Percentiles rank a stretch among this genome's conserved stretches.
Conservation (phyloP, 2,113 vertebrate species). For the Poecilia latipinna region DNA sequence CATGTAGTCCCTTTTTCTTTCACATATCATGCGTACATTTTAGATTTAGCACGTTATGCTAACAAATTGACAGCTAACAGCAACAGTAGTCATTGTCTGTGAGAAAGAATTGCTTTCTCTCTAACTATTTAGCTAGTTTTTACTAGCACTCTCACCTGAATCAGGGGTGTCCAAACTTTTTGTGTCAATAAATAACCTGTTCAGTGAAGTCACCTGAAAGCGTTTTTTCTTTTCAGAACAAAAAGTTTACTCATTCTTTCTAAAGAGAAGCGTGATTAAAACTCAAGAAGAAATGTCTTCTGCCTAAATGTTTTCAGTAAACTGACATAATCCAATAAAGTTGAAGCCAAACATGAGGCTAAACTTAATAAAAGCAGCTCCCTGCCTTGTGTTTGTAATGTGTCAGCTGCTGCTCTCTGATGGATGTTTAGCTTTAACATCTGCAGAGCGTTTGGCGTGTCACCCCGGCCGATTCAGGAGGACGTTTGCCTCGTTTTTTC, state of each 20-base stretch:
- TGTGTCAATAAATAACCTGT: too few relatives aligned
- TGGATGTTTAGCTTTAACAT: slow-evolving; percentile 73
- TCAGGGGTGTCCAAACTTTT: too few relatives aligned
- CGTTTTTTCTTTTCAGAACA: not conserved
- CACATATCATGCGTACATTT: too few relatives aligned
- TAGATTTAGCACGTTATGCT: too few relatives aligned
- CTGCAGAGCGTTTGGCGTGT: slow-evolving; percentile 80
- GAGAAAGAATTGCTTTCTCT: not conserved
- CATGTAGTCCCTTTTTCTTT: too few relatives aligned
- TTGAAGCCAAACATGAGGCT: slow-evolving; percentile 1
- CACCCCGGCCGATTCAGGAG: slow-evolving; percentile 68
- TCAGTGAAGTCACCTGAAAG: not conserved
- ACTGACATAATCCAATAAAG: slow-evolving; percentile 13
- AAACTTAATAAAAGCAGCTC: slow-evolving; percentile 22
- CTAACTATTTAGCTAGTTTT: not conserved
- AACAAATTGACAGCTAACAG: too few relatives aligned
- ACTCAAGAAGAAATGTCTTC: not conserved
- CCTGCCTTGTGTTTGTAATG: slow-evolving; percentile 40
- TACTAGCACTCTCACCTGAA: not conserved
- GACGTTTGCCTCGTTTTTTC: slow-evolving; percentile 20
- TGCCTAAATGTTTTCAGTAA: slow-evolving; percentile 12
- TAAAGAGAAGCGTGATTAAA: not conserved
- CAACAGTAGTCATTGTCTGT: too few relatives aligned
- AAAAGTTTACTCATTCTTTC: not conserved
- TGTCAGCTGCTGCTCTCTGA: slow-evolving; percentile 49